phyloP scores from a whole-genome alignment of 2,888 invertebrate species.

The Polydrusus cervinus region DNA sequence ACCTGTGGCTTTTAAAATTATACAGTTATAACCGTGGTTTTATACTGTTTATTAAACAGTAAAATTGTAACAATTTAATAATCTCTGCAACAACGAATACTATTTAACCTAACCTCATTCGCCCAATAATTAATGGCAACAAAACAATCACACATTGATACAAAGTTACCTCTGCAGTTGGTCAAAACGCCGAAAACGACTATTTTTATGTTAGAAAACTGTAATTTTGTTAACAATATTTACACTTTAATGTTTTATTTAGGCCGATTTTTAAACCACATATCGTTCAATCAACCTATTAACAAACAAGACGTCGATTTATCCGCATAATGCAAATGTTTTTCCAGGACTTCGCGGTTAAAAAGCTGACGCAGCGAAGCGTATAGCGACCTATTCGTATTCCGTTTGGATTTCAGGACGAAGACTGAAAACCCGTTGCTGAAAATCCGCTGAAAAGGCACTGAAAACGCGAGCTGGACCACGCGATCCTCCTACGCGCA shows the following conservation, averaged over 20 bases:
- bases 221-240: background rate
- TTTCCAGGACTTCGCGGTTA: conserved; percentile 27
- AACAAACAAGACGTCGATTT: conserved; percentile 29
- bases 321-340: conserved; percentile 26
- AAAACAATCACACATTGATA: background rate
- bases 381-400: background rate
- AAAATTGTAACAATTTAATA: no score
- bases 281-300: background rate
- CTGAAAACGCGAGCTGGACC: conserved; percentile 40
- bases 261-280: background rate
- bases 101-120: background rate
- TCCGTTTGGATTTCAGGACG: conserved; percentile 26
- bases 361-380: conserved; percentile 29
- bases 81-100: no score
- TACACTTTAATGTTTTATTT: background rate
- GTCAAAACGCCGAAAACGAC: background rate
- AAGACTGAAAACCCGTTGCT: conserved; percentile 35
- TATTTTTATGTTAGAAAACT: background rate
- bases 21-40: background rate
- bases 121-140: background rate
- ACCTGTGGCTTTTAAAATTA: conserved; percentile 8
- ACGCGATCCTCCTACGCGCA: conserved; percentile 31
- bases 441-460: conserved; percentile 38
- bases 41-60: no score
- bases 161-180: background rate